Evolutionary conservation across 1,140 invertebrate species (phyloP), one percentile per base, ranked within the genome.

Genomic region (Homarus americanus): DNA sequence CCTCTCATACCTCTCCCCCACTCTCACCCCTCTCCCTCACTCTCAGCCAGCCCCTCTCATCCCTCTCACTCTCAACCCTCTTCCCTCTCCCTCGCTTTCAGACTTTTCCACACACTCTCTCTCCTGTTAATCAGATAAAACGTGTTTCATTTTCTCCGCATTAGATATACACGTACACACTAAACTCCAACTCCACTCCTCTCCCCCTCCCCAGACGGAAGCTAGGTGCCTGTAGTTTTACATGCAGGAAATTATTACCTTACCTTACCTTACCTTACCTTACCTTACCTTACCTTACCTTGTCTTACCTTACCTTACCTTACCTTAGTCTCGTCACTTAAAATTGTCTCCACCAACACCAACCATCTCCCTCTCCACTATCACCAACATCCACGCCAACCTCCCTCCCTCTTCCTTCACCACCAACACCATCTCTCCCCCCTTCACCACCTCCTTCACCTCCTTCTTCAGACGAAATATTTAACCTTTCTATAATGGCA

Each of bases 1-100:
- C 63, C 20, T 82, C 38, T 49, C 76, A 41, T 38, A 41, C 76
- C 44, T 38, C 44, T 41, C 49, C 78, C 49, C 78, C 49, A 40
- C 34, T 41, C 49, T 41, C 49, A 40, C 34, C 78, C 49, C 78
- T 80, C 78, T 53, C 40, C 28, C 34, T 40, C 40, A 10, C 34
- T 40, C 40, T 40, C 40, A n/a, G n/a, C n/a, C n/a, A n/a, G n/a
- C n/a, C n/a, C 41, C 40, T 40, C 41, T 49, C 41, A 5, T 49
- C 41, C 28, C 41, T 49, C 41, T 49, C 41, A n/a, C 41, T 49
- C 38, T 49, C 41, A n/a, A n/a, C 76, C n/a, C 41, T 49, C 41
- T 40, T 78, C 32, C 38, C 75, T 44, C 76, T 28, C 38, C 28
- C 76, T 44, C 76, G 5, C 76, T 5, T 5, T 44, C 38, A n/a